A percentile compares a stretch with the other conserved stretches of the same genome.
Conservation (phyloP, 92 coral and sea anemone species). For the Parazoanthus darwini region DNA sequence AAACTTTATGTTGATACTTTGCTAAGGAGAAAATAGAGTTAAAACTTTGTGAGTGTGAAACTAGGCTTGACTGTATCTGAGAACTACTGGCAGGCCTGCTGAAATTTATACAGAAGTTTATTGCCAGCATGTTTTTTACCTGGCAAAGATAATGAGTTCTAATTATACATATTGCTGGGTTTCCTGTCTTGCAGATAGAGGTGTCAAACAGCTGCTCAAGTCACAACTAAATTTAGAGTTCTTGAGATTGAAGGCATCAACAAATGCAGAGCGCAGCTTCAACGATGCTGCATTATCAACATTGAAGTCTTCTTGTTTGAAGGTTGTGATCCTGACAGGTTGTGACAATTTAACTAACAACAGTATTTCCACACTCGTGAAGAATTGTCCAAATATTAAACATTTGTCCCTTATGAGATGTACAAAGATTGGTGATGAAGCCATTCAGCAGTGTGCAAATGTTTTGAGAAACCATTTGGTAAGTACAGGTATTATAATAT, state of each 20-base stretch:
- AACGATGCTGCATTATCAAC: conserved; percentile 60
- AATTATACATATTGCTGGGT: neutral
- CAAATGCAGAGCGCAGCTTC: conserved; percentile 32
- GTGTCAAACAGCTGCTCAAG: conserved; percentile 62
- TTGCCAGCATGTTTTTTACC: no score
- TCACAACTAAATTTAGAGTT: conserved; percentile 60
- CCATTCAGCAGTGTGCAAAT: conserved; percentile 54
- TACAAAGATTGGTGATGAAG: conserved; percentile 56
- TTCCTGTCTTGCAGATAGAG: conserved; percentile 57
- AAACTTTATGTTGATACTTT: no score
- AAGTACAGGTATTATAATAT: neutral
- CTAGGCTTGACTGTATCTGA: no score
- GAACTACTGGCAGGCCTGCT: no score
- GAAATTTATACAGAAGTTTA: no score
- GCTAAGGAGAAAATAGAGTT: no score
- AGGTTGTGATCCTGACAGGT: conserved; percentile 54
- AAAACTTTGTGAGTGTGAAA: no score
- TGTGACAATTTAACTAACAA: conserved; percentile 61
- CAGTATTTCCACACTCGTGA: conserved; percentile 59
- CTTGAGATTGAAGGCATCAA: conserved; percentile 50
- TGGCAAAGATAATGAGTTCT: neutral
- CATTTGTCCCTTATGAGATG: conserved; percentile 69
- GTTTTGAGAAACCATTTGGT: conserved; percentile 66
- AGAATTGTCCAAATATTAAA: conserved; percentile 73
- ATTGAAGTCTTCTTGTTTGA: conserved; percentile 55